Evolutionary conservation across 2,113 vertebrate genomes (phyloP).

Genomic region (Melierax canorus): DNA sequence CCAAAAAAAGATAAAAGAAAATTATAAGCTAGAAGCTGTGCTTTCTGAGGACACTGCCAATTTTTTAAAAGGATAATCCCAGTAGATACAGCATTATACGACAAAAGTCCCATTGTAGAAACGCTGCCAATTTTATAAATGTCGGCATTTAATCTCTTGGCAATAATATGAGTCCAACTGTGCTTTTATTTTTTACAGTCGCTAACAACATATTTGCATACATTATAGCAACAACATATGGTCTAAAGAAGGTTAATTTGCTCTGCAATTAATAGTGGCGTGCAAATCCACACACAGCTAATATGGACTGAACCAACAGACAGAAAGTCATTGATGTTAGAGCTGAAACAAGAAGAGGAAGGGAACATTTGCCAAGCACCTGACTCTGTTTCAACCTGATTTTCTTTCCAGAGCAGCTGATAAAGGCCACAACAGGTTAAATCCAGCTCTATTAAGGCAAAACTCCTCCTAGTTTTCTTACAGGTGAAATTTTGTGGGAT

Average conservation of each 20-base stretch:
- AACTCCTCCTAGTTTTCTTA: background rate
- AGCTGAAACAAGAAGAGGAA: background rate
- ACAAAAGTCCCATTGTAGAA: slow-evolving; percentile 1
- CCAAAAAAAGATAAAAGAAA: slow-evolving; percentile 40
- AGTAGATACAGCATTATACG: slow-evolving; percentile 13
- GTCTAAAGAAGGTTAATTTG: background rate
- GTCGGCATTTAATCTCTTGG: background rate
- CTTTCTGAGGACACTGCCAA: slow-evolving; percentile 27
- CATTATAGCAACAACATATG: background rate
- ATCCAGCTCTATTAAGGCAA: background rate
- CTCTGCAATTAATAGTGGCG: background rate
- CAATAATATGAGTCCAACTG: background rate
- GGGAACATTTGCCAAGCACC: background rate
- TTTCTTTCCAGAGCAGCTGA: background rate
- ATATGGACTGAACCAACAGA: background rate
- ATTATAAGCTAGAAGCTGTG: background rate
- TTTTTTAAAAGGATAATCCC: slow-evolving; percentile 57
- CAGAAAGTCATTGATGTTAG: background rate
- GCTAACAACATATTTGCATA: background rate
- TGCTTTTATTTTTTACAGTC: background rate
- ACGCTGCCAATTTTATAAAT: background rate
- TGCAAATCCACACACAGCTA: background rate
- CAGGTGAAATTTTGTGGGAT: background rate
- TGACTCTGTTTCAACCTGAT: background rate
- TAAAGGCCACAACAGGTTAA: background rate